Conservation (phyloP, 2,797 vertebrate species). For the Cichlasoma orientale region DNA sequence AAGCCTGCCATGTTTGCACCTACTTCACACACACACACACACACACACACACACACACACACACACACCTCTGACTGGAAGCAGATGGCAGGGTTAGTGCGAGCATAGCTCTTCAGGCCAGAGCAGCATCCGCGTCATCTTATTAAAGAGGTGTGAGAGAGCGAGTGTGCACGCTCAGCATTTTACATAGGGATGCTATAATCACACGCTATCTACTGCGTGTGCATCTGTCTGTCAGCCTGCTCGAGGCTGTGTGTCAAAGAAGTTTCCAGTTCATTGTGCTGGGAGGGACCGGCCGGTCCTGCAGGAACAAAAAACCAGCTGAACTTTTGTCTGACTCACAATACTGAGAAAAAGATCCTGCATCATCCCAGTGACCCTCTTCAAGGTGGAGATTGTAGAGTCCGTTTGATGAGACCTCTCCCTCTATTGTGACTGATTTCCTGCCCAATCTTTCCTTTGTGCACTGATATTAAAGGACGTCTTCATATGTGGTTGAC, state of each 20-base stretch:
- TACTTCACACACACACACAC: constrained; percentile 8
- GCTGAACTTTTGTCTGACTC: neutral
- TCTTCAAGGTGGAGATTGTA: neutral
- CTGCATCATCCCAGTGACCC: neutral
- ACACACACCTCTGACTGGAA: constrained; percentile 33
- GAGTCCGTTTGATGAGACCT: neutral
- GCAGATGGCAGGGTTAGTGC: constrained; percentile 52
- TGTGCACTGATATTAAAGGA: neutral
- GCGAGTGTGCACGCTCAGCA: neutral
- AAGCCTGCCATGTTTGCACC: constrained; percentile 38
- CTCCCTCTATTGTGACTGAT: neutral
- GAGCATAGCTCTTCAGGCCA: constrained; percentile 25
- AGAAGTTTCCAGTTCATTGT: constrained; percentile 9
- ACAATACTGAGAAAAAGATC: rapidly evolving
- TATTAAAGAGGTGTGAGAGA: neutral
- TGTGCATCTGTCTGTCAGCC: neutral
- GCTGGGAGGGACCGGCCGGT: neutral
- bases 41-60: neutral
- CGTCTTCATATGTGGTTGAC: neutral
- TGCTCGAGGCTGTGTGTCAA: constrained; percentile 1
- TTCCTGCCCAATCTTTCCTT: neutral
- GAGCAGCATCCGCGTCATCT: constrained; percentile 8
- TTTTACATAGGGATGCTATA: neutral
- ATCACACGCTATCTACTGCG: neutral
- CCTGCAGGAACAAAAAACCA: neutral